Percentiles rank a stretch among this genome's conserved stretches.
Conservation (phyloP, 2,888 invertebrate genomes). For the Polydrusus pterygomalis region DNA sequence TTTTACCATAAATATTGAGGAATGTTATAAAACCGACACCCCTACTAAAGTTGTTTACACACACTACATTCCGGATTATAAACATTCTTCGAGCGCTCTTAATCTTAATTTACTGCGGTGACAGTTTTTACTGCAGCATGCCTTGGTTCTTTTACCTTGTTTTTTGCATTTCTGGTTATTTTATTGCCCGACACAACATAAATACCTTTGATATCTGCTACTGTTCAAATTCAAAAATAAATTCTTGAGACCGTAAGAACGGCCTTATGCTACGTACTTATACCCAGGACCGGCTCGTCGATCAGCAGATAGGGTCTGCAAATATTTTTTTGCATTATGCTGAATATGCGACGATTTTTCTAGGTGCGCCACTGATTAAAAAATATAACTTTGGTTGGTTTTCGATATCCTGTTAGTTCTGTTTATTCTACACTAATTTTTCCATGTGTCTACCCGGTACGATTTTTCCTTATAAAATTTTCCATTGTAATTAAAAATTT, state of each 20-base stretch:
- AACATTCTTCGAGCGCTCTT: slow-evolving; percentile 20
- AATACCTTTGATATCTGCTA: slow-evolving; percentile 38
- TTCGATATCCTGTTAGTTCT: too few species aligned
- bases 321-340: too few species aligned
- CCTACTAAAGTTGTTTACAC: slow-evolving; percentile 27
- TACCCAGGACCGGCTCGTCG: too few species aligned
- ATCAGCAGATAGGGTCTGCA: too few species aligned
- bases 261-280: background rate
- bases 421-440: too few species aligned
- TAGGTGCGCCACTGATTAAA: too few species aligned
- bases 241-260: slow-evolving; percentile 16
- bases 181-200: slow-evolving; percentile 34
- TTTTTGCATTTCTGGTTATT: slow-evolving; percentile 40
- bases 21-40: background rate
- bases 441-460: too few species aligned
- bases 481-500: too few species aligned
- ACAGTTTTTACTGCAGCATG: slow-evolving; percentile 34
- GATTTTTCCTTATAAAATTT: too few species aligned
- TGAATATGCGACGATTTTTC: too few species aligned
- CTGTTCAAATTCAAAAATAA: slow-evolving; percentile 20
- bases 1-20: background rate
- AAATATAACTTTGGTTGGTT: too few species aligned
- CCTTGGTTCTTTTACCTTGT: slow-evolving; percentile 36
- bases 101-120: slow-evolving; percentile 39
- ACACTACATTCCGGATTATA: slow-evolving; percentile 26